Conservation (phyloP, 2,113 vertebrate species). For the Ictalurus punctatus region DNA sequence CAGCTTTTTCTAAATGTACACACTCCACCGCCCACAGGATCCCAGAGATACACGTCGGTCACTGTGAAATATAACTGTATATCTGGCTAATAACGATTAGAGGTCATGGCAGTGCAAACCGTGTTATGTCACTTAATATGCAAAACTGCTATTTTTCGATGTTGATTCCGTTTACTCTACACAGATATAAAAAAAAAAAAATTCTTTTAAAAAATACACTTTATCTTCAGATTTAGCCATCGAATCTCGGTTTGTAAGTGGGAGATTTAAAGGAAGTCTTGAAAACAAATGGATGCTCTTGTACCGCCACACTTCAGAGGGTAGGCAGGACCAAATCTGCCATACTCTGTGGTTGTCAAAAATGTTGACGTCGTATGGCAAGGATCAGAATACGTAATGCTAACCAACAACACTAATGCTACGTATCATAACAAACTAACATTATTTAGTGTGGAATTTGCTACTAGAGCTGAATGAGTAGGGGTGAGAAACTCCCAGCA, state of each 20-base stretch:
- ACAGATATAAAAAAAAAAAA: conserved; percentile 27
- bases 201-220: neutral
- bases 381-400: neutral
- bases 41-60: conserved; percentile 37
- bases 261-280: conserved; percentile 76
- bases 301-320: neutral
- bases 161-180: conserved; percentile 18
- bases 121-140: conserved; percentile 37
- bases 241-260: conserved; percentile 69
- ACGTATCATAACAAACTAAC: neutral
- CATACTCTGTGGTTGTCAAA: neutral
- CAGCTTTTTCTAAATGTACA: conserved; percentile 30
- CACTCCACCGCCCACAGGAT: neutral
- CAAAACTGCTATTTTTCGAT: conserved; percentile 39
- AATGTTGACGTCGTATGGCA: conserved; percentile 61
- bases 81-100: conserved; percentile 43
- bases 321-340: neutral
- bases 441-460: neutral
- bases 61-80: conserved; percentile 45
- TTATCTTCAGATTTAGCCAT: conserved; percentile 67
- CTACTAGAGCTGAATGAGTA: conserved; percentile 4
- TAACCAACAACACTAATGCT: neutral
- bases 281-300: conserved; percentile 52
- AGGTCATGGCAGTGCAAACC: neutral
- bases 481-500: conserved; percentile 36